These are phyloP conservation scores for Eira barbara DNA, from an alignment of 2,113 vertebrate genomes.

Conservation along the genomic window DNA sequence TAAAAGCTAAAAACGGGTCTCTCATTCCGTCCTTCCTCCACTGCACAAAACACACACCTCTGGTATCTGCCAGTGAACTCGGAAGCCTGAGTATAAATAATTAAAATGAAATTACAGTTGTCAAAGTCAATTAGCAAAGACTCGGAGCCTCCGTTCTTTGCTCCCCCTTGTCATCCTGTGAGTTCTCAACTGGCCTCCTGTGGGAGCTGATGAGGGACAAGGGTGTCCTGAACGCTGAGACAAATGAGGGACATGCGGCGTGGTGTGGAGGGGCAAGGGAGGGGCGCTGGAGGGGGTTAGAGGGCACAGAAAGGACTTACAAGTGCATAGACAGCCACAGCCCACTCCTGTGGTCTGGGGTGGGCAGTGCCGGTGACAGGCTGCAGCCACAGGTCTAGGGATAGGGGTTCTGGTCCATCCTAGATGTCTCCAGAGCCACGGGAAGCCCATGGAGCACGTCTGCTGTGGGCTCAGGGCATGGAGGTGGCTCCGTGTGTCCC, in stretches of 20 bases:
- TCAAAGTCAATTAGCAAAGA: slow-evolving; percentile 61
- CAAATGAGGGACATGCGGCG: fast-evolving
- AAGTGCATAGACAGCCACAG: fast-evolving
- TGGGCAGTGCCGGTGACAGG: too few species aligned
- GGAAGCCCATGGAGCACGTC: not conserved
- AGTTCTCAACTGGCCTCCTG: not conserved
- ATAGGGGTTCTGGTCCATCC: not conserved
- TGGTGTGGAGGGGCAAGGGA: fast-evolving
- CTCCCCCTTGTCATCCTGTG: not conserved
- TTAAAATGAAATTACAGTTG: slow-evolving; percentile 59
- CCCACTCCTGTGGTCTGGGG: not conserved
- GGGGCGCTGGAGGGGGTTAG: fast-evolving
- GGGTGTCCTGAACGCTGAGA: not conserved
- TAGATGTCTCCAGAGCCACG: not conserved
- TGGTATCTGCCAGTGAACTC: slow-evolving; percentile 4
- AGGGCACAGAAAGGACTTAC: not conserved
- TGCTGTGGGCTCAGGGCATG: too few species aligned
- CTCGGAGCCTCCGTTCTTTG: not conserved
- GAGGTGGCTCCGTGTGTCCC: not conserved
- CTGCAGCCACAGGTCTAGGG: not conserved
- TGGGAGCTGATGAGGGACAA: not conserved
- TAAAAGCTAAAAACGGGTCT: not conserved
- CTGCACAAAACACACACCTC: not conserved
- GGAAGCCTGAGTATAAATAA: slow-evolving; percentile 39
- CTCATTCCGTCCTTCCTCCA: not conserved